phyloP scores from a whole-genome alignment of 2,113 vertebrate genomes.

The Hippocampus abdominalis region DNA sequence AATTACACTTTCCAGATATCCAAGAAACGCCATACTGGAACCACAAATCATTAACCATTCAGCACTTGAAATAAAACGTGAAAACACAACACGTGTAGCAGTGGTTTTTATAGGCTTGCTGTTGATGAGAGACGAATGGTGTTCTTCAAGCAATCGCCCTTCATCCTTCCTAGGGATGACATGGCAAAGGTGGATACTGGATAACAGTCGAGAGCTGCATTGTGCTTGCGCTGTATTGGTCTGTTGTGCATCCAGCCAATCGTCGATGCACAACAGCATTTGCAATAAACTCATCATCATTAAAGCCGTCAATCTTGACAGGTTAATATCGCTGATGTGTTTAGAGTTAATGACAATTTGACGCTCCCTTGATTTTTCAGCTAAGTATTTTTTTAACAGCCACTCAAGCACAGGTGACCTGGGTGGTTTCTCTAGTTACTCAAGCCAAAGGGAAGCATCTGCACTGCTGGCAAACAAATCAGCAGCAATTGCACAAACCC shows the following conservation, averaged over 20 bases:
- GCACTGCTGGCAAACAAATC: constrained; percentile 27
- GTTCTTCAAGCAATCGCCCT: too few relatives aligned
- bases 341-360: neutral
- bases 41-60: neutral
- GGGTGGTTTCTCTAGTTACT: neutral
- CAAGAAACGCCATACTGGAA: neutral
- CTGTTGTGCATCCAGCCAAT: neutral
- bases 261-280: neutral
- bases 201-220: neutral
- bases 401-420: neutral
- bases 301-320: neutral
- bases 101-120: neutral
- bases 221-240: neutral
- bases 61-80: neutral
- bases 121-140: neutral
- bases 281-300: neutral
- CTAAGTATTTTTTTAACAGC: too few relatives aligned
- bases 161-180: neutral
- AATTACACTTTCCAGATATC: neutral
- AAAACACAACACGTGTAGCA: neutral
- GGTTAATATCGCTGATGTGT: neutral
- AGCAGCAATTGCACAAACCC: constrained; percentile 19
- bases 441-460: constrained; percentile 25
- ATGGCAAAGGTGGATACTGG: neutral
- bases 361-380: neutral